These are phyloP conservation scores for Dryobotodes eremita DNA, from an alignment of 2,888 invertebrate species.

Conservation along the genomic window DNA sequence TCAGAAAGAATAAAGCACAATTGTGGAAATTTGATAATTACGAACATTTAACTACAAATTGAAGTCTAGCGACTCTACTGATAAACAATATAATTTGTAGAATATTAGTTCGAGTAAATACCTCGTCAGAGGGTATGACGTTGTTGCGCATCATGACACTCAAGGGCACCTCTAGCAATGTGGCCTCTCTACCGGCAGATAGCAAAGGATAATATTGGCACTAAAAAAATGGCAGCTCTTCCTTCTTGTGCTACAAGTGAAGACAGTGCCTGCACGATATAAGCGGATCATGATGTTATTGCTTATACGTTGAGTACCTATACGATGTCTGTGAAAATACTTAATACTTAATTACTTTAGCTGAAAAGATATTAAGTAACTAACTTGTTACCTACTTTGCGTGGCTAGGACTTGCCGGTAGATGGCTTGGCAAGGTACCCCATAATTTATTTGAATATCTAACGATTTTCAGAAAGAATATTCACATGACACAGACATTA, in stretches of 20 bases:
- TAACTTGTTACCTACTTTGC: slow-evolving; percentile 40
- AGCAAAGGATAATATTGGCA: slow-evolving; percentile 46
- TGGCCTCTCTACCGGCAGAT: slow-evolving; percentile 41
- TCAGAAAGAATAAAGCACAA: slow-evolving; percentile 86
- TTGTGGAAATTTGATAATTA: slow-evolving; percentile 80
- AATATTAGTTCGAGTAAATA: slow-evolving; percentile 66
- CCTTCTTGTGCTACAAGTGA: slow-evolving; percentile 34
- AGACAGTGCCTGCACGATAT: slow-evolving; percentile 46
- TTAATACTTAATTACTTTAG: slow-evolving; percentile 49
- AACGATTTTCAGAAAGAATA: slow-evolving; percentile 55
- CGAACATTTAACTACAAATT: slow-evolving; percentile 86
- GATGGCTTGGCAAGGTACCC: slow-evolving; percentile 47
- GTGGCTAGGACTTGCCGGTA: slow-evolving; percentile 48
- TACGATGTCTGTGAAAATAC: slow-evolving; percentile 47
- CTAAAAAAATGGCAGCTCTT: slow-evolving; percentile 26
- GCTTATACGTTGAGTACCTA: slow-evolving; percentile 13
- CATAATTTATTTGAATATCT: slow-evolving; percentile 51
- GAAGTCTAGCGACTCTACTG: slow-evolving; percentile 89
- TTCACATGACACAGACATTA: slow-evolving; percentile 57
- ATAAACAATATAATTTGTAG: slow-evolving; percentile 74
- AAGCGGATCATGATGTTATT: slow-evolving; percentile 41
- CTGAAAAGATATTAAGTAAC: slow-evolving; percentile 45
- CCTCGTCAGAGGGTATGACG: slow-evolving; percentile 50
- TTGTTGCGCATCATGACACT: slow-evolving; percentile 40
- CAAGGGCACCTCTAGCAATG: slow-evolving; percentile 53